A percentile compares a stretch with the other conserved stretches of the same genome.
phyloP scores from a whole-genome alignment of 2,888 invertebrate species.

The Leptura quadrifasciata region DNA sequence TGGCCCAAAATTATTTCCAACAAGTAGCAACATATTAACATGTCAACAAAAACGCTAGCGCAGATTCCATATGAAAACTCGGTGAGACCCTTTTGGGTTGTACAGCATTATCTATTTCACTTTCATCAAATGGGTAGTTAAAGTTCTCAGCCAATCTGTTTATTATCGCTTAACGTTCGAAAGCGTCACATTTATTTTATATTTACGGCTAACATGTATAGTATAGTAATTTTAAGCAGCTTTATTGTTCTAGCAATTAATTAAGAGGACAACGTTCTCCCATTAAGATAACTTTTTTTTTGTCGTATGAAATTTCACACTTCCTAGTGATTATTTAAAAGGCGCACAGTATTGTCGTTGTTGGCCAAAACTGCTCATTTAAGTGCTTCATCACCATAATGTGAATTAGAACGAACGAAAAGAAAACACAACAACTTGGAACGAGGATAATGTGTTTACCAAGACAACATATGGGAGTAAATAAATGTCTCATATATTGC shows the following conservation, averaged over 20 bases:
- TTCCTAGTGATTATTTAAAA: slow-evolving; percentile 20
- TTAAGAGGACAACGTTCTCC: neutral
- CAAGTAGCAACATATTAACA: neutral
- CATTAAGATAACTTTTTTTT: slow-evolving; percentile 6
- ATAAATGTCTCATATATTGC: neutral
- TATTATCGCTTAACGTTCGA: neutral
- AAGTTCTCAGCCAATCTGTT: neutral
- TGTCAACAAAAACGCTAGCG: too few species aligned
- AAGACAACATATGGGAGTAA: neutral
- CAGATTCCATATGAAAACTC: neutral
- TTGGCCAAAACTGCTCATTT: slow-evolving; percentile 10
- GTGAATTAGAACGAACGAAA: neutral
- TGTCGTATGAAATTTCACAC: slow-evolving; percentile 17
- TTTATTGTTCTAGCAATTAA: slow-evolving; percentile 2
- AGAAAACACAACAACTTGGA: neutral
- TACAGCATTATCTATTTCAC: neutral
- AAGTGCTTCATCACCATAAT: neutral
- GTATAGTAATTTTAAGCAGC: neutral
- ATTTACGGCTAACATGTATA: too few species aligned
- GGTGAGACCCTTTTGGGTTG: neutral
- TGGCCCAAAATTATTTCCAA: neutral
- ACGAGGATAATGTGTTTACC: neutral
- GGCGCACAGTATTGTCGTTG: neutral
- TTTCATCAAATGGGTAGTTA: neutral
- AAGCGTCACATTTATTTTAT: neutral